These are phyloP conservation scores for Ceratosolen solmsi DNA, from an alignment of 1,140 invertebrate species.

Conservation along the genomic window DNA sequence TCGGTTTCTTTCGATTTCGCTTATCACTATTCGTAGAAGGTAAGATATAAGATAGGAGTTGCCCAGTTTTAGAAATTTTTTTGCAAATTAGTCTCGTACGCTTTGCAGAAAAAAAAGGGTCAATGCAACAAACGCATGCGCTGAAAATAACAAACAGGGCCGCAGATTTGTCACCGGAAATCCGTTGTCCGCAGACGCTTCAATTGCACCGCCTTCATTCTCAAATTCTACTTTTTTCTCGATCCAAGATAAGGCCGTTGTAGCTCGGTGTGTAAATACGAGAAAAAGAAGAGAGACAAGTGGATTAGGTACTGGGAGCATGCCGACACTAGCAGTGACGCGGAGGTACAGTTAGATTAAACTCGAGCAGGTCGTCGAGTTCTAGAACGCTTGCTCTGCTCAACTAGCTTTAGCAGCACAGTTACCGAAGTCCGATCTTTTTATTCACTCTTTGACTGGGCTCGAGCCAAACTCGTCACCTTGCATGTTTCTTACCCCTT, in stretches of 20 bases:
- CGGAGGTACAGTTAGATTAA: slow-evolving; percentile 67
- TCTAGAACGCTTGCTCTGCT: slow-evolving; percentile 40
- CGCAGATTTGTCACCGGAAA: background rate
- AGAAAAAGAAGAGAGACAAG: slow-evolving; percentile 23
- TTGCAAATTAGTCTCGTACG: too few relatives aligned
- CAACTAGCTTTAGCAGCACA: slow-evolving; percentile 11
- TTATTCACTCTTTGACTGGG: background rate
- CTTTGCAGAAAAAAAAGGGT: too few relatives aligned
- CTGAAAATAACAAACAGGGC: background rate
- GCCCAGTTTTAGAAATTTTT: too few relatives aligned
- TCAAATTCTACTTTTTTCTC: background rate
- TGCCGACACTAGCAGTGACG: slow-evolving; percentile 44
- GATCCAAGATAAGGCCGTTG: background rate
- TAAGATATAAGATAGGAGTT: too few relatives aligned
- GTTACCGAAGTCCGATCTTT: background rate
- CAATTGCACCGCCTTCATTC: background rate
- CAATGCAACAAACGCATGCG: too few relatives aligned
- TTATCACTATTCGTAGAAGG: background rate
- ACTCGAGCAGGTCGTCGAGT: slow-evolving; percentile 62
- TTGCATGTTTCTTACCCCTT: background rate
- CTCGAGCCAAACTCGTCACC: slow-evolving; percentile 30
- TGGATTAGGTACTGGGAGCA: slow-evolving; percentile 40
- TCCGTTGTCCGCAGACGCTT: background rate
- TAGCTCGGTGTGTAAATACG: background rate
- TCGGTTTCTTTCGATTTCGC: background rate